Base-by-base conservation (phyloP, 2,888 invertebrate genomes). In the Ennomos fuscantarius region DNA sequence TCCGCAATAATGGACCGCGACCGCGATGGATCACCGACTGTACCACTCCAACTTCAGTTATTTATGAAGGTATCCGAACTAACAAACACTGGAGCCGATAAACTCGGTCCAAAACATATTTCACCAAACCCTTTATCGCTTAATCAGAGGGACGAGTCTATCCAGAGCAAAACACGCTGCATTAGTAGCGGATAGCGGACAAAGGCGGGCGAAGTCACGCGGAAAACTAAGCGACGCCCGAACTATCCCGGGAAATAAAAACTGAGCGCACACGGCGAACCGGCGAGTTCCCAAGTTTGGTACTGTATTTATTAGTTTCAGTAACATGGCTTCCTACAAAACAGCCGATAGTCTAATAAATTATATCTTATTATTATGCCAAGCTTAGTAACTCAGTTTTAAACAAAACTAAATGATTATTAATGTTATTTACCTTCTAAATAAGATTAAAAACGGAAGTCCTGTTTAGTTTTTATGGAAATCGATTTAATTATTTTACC, bases 211-310 rank as follows among this genome's bases (percentile, higher is more conserved):
- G 57, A 61, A 70, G 66, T 65, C 70, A 66, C 61, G 69, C 59
- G 73, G 66, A 75, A 71, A 74, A 73, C 70, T 66, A 69, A 66
- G 63, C 69, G 56, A 51, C 15, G 55, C 56, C 62, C 55, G 48
- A 63, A 68, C 70, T 66, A 68, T 63, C 60, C 60, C 62, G 48
- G 65, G 65, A 63, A 73, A 74, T 74, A 74, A 73, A 66, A 73
- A 63, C 46, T 57, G 62, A 55, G 45, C 56, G 48, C 50, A 60
- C 32, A 54, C 45, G 44, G 51, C 50, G 12, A 43, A 34, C 52
- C 41, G 50, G 37, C 8, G 39, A 53, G 45, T 54, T 51, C 46
- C 47, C 50, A 46, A 44, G 35, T 45, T 52, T 24, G 43, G 47
- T 32, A 9, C 47, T 12, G 11, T 34, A 10, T 12, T 24, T 15